phyloP scores from a whole-genome alignment of 1,140 invertebrate species.

The Ips nitidus region DNA sequence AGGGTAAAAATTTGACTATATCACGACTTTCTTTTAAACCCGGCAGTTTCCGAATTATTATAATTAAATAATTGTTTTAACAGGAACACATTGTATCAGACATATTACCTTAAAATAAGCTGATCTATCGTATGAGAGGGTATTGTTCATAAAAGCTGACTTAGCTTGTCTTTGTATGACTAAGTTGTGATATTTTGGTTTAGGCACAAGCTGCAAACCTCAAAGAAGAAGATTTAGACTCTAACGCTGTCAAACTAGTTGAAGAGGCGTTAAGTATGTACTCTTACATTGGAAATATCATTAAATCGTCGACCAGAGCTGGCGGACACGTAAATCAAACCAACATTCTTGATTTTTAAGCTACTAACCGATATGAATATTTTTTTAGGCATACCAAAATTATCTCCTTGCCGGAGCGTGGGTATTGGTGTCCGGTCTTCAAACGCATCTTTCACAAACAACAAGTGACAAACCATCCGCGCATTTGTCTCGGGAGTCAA shows the following conservation, averaged over 20 bases:
- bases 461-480: slow-evolving; percentile 49
- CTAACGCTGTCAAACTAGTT: slow-evolving; percentile 68
- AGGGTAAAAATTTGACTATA: too few relatives aligned
- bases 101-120: not conserved
- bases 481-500: slow-evolving; percentile 41
- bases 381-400: slow-evolving; percentile 79
- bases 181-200: not conserved
- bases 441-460: slow-evolving; percentile 65
- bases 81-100: too few relatives aligned
- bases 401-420: slow-evolving; percentile 84
- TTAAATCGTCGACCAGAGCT: slow-evolving; percentile 81
- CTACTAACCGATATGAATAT: not conserved
- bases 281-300: slow-evolving; percentile 74
- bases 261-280: slow-evolving; percentile 80
- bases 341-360: slow-evolving; percentile 6
- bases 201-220: slow-evolving; percentile 40
- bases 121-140: not conserved
- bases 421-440: slow-evolving; percentile 83
- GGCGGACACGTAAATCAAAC: slow-evolving; percentile 75
- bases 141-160: not conserved
- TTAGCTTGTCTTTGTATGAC: not conserved
- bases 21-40: too few relatives aligned
- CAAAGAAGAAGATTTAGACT: slow-evolving; percentile 68
- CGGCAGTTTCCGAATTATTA: too few relatives aligned
- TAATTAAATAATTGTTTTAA: too few relatives aligned